phyloP scores from a whole-genome alignment of 2,797 vertebrate species.

The Pseudotriccus pelzelni region DNA sequence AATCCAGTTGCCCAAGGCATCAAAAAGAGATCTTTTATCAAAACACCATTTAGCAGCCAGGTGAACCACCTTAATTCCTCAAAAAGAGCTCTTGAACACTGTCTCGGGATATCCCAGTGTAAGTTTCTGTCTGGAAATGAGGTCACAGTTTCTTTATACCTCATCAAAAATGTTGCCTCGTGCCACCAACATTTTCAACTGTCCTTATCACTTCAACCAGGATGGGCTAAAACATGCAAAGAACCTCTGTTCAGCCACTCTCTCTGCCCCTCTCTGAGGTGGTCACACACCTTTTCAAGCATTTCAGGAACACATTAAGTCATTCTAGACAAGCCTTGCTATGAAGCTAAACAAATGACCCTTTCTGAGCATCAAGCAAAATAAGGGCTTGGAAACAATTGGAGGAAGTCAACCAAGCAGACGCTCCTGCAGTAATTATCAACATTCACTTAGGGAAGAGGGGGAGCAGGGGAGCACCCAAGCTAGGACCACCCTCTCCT shows the following conservation, averaged over 20 bases:
- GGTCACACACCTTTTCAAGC: conserved; percentile 26
- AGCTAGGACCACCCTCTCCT: conserved; percentile 30
- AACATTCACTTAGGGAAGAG: conserved; percentile 36
- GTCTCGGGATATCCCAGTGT: neutral
- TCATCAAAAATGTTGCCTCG: neutral
- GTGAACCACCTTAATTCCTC: neutral
- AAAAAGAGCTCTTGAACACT: neutral
- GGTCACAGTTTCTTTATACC: neutral
- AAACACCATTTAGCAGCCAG: neutral
- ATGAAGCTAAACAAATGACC: conserved; percentile 30
- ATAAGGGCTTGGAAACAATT: conserved; percentile 53
- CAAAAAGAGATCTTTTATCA: neutral
- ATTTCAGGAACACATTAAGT: conserved; percentile 58
- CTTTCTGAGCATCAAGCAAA: conserved; percentile 50
- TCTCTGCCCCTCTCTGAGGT: neutral
- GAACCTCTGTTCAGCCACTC: neutral
- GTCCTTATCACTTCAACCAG: neutral
- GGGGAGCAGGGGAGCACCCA: conserved; percentile 39
- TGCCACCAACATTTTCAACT: neutral
- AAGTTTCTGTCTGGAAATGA: neutral
- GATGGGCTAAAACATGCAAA: neutral
- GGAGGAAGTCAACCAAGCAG: conserved; percentile 60
- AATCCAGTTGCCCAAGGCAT: neutral
- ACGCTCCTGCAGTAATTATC: conserved; percentile 46
- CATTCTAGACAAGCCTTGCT: conserved; percentile 35